These are phyloP conservation scores for Zonitis immaculata DNA, from an alignment of 2,888 invertebrate genomes.

Conservation along the genomic window DNA sequence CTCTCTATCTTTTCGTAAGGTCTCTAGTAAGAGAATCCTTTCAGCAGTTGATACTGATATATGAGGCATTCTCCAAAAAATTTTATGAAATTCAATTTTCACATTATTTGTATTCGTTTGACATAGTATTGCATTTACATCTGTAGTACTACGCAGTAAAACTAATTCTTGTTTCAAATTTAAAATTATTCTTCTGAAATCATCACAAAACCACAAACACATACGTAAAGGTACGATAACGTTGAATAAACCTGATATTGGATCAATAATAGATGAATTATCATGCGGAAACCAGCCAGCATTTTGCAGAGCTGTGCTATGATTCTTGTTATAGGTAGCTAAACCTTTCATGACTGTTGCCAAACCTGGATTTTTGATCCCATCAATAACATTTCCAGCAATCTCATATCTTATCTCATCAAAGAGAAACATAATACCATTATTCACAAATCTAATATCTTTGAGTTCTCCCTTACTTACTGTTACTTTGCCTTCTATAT, in stretches of 20 bases:
- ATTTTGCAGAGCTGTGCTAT: conserved; percentile 9
- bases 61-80: conserved; percentile 18
- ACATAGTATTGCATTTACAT: conserved; percentile 15
- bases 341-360: conserved; percentile 40
- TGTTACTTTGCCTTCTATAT: no score
- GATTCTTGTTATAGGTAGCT: conserved; percentile 21
- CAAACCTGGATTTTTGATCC: no score
- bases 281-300: conserved; percentile 11
- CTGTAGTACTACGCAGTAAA: conserved; percentile 12
- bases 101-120: no score
- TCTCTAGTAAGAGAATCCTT: not conserved
- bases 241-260: conserved; percentile 7
- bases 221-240: conserved; percentile 13
- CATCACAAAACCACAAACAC: no score
- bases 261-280: conserved; percentile 1
- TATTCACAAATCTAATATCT: no score
- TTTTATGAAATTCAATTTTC: not conserved
- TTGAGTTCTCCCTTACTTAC: not conserved
- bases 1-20: not conserved
- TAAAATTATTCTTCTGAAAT: conserved; percentile 16
- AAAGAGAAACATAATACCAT: no score
- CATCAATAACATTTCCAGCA: no score
- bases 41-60: conserved; percentile 6
- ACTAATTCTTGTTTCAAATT: conserved; percentile 21
- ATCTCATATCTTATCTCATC: no score